Base-by-base conservation (phyloP, 2,797 vertebrate species). In the Pseudomugil gertrudae region DNA sequence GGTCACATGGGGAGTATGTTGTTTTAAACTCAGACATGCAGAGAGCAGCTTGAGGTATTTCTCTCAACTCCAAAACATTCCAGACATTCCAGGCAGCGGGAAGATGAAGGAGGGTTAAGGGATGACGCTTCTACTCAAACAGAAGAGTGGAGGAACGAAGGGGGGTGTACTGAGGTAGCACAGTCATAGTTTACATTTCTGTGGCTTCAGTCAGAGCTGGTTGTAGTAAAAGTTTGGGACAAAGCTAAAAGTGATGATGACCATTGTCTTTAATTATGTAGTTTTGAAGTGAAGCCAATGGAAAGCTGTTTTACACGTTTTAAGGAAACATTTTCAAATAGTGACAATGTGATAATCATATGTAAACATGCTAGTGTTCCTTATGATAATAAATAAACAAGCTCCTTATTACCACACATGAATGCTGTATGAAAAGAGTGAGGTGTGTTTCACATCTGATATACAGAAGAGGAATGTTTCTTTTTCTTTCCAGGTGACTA, bases 31-130 rank as follows among this genome's bases (percentile, higher is more conserved):
- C 23, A 72, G 79, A 91, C 86, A 70, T 94, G 94, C 92, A 93
- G 56, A 87, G 77, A 80, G 62, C 83, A 81, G 81, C 76, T 76
- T 75, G 40, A 64, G 68, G 81, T 66, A 91, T 88, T 87, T 87
- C 82, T 90, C 84, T 79, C 84, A 93, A 92, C 88, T 92, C 57
- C 78, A 88, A 73, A 84, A 87, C 92, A 94, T 92, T 91, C 91
- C 94, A 94, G 85, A 92, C 95, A 95, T 95, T 96, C 94, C 94
- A 92, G 86, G 90, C 91, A 83, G 90, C 70, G 83, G 81, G 50
- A 52, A 45, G 9, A 90, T 74, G 89, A 80, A 73, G 90, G 80
- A 32, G 75, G 13, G 74, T 90, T 32, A 32, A 69, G 87, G 81
- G 14, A 19, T 35, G 74, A 72, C n/a, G 72, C 59, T 59, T 83